Conservation (phyloP, 2,797 vertebrate species). For the Chelmon rostratus region DNA sequence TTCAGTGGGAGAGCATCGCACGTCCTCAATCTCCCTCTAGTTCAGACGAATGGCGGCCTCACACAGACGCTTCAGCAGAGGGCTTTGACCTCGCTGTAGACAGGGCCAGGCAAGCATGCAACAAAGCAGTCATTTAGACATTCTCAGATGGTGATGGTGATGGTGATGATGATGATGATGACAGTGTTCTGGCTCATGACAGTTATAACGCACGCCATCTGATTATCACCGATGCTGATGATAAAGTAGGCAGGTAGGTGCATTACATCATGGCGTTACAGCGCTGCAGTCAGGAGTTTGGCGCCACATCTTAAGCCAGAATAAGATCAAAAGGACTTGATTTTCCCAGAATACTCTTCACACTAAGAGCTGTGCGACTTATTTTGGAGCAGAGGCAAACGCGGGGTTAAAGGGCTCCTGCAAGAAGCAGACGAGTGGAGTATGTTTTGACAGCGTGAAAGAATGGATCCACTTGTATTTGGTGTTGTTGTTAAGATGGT, state of each 20-base stretch:
- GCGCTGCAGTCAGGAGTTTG: conserved; percentile 43
- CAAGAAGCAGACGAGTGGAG: conserved; percentile 43
- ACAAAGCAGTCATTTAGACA: conserved; percentile 44
- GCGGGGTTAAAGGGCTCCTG: conserved; percentile 50
- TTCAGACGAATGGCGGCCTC: conserved; percentile 38
- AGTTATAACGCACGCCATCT: conserved; percentile 26
- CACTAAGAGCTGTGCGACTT: conserved; percentile 42
- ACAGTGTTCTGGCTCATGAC: conserved; percentile 33
- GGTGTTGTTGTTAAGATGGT: conserved; percentile 62
- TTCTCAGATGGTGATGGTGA: conserved; percentile 46
- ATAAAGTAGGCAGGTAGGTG: conserved; percentile 28
- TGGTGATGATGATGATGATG: conserved; percentile 18
- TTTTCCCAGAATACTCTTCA: conserved; percentile 63
- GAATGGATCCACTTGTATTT: conserved; percentile 53
- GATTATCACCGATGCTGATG: conserved; percentile 25
- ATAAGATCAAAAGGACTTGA: conserved; percentile 63
- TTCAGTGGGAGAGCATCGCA: conserved; percentile 24
- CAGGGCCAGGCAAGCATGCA: conserved; percentile 36
- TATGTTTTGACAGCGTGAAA: conserved; percentile 54
- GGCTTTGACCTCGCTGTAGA: conserved; percentile 33
- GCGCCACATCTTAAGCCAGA: conserved; percentile 44
- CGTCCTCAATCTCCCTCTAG: conserved; percentile 47
- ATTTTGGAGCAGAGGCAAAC: conserved; percentile 44
- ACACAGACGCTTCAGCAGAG: conserved; percentile 31
- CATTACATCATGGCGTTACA: conserved; percentile 53